A percentile compares a stretch with the other conserved stretches of the same genome.
phyloP scores from a whole-genome alignment of 2,888 invertebrate species.

The Orthonychiurus folsomi region DNA sequence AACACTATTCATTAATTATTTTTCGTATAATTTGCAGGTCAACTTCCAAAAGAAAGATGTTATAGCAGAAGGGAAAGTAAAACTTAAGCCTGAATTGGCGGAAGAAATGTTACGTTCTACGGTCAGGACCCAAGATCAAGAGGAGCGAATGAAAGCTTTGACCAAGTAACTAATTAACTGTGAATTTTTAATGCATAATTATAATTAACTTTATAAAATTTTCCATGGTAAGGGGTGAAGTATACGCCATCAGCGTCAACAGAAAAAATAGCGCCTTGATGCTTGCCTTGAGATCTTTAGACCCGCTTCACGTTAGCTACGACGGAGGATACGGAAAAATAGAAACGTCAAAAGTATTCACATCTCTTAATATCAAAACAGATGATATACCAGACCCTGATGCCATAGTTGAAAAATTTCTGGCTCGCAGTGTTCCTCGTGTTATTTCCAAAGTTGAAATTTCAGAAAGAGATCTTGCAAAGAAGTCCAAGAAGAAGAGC shows the following conservation, averaged over 20 bases:
- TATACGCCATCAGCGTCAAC: conserved; percentile 27
- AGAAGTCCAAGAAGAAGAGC: too few relatives aligned
- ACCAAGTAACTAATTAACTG: conserved; percentile 21
- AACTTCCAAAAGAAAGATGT: conserved; percentile 22
- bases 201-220: neutral
- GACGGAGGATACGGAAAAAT: conserved; percentile 21
- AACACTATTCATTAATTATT: too few relatives aligned
- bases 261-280: conserved; percentile 23
- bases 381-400: conserved; percentile 23
- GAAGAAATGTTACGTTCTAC: conserved; percentile 26
- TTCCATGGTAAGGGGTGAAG: conserved; percentile 15
- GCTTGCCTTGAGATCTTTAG: conserved; percentile 20
- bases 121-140: conserved; percentile 15
- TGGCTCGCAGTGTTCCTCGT: conserved; percentile 21
- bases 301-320: conserved; percentile 25
- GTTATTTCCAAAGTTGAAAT: conserved; percentile 5
- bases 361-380: conserved; percentile 19
- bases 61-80: conserved; percentile 26
- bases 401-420: conserved; percentile 27
- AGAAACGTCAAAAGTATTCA: conserved; percentile 28
- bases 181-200: neutral
- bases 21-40: conserved; percentile 19
- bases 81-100: conserved; percentile 18
- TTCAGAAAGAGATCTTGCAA: neutral
- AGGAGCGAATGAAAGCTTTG: conserved; percentile 14